Evolutionary conservation across 2,113 vertebrate species (phyloP), one percentile per base, ranked within the genome.

Genomic region (Mus spicilegus): DNA sequence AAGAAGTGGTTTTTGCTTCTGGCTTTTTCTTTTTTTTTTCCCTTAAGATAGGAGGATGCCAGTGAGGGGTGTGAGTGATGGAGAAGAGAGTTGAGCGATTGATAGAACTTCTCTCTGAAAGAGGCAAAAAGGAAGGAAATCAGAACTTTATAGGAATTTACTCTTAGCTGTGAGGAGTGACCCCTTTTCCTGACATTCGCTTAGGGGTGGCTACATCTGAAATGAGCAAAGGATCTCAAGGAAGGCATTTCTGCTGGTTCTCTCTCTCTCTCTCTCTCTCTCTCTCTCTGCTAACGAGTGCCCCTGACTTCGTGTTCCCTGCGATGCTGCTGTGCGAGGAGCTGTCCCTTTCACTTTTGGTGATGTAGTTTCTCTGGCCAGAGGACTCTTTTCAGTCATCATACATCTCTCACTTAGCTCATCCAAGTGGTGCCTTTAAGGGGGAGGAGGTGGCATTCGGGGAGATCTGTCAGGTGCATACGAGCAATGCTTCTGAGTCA

Each of bases 341-440:
- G 61, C 17, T 85, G 28, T 78, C 91, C 54, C 80, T 92, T 90
- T 97, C 33, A 95, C 97, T 93, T 95, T 97, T 97, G 97, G 12
- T 95, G 90, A 82, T 4, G 20, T 81, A 89, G 72, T 82, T 96
- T 69, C 89, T 87, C 61, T 97, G 39, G 96, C 96, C 93, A 90
- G 92, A 92, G 89, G 95, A 94, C 85, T 65, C 90, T 92, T 69
- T 78, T 86, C 77, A 26, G 85, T 96, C 97, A 97, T 33, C 81
- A 96, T 72, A 63, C 81, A 97, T 97, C 95, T 95, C 93, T 97
- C 95, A 96, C 77, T 96, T 96, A 90, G 95, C 93, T 86, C 95
- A 95, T 92, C 94, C 89, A 89, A 95, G 89, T 12, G 0, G 73
- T 84, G 61, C 67, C 67, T 91, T 78, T 51, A 58, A 87, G 87